These are phyloP conservation scores for Lampropteryx suffumata DNA, from an alignment of 2,888 invertebrate genomes.

Conservation along the genomic window DNA sequence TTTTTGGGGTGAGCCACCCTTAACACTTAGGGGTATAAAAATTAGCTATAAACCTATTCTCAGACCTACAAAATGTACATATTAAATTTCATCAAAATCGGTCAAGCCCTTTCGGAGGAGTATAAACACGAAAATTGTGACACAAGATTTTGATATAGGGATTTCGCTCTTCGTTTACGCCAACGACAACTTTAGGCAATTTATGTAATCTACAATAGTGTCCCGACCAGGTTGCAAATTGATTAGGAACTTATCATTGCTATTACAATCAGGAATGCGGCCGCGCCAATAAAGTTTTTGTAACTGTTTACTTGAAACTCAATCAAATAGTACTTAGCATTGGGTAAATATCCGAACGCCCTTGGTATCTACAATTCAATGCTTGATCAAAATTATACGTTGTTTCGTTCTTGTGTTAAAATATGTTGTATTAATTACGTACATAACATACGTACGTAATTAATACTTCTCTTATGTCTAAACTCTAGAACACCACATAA, in stretches of 20 bases:
- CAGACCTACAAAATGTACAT: too few relatives aligned
- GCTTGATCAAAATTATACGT: not conserved
- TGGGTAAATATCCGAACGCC: constrained; percentile 6
- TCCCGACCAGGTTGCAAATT: constrained; percentile 44
- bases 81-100: too few relatives aligned
- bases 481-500: too few relatives aligned
- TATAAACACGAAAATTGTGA: too few relatives aligned
- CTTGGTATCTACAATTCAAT: not conserved
- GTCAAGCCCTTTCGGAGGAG: too few relatives aligned
- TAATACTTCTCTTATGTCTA: too few relatives aligned
- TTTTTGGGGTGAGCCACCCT: too few relatives aligned
- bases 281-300: constrained; percentile 28
- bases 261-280: constrained; percentile 56
- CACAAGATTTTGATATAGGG: not conserved
- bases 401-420: too few relatives aligned
- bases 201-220: constrained; percentile 22
- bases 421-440: too few relatives aligned
- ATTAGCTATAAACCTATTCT: too few relatives aligned
- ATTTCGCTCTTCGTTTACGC: not conserved
- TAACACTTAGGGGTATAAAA: too few relatives aligned
- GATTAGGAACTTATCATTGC: constrained; percentile 54
- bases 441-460: too few relatives aligned
- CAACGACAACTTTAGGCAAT: constrained; percentile 12
- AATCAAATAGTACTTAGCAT: constrained; percentile 14
- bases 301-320: constrained; percentile 12